Base-by-base conservation (phyloP, 2,888 invertebrate species). In the Campoplex capitator region DNA sequence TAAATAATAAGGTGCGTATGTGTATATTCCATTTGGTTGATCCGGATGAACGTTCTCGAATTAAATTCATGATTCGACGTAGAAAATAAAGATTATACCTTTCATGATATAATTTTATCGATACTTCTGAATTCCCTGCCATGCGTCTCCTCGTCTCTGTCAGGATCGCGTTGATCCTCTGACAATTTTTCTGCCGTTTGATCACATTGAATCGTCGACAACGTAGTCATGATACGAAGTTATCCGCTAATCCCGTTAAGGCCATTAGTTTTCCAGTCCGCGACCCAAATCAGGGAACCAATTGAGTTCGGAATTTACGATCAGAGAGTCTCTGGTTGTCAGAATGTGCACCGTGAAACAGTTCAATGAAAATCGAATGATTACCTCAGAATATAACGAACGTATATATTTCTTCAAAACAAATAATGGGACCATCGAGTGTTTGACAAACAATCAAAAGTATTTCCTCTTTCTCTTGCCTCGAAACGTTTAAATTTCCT, bases 251-350 rank as follows among this genome's bases (percentile, higher is more conserved):
- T 73, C 74, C 67, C 48, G 54, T 84, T 74, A 56, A 58, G 48
- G 42, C 78, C 65, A 83, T 83, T 83, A 78, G 73, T 83, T 78
- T 83, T 65, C 73, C 71, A 83, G 42, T 56, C 42, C 78, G 73
- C 62, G 42, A 83, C 32, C 73, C 54, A 65, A 78, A 74, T 84
- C 73, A 45, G 54, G 23, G 11, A 23, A 56, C 67, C 51, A 68
- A 67, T 84, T 78, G 74, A 48, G 78, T 18, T 56, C 42, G 32
- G 78, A 78, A 84, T 84, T 74, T 68, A 68, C 56, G 78, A 79
- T 78, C 73, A 42, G 67, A 42, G 67, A 32, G 35, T 70, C 8
- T 65, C 56, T 48, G 11, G 18, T 32, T 75, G 56, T 82, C 65
- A 71, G 56, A 68, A 45, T 73, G 35, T 74, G 45, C 74, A n/a